phyloP scores from a whole-genome alignment of 2,888 invertebrate genomes.

The Aporophyla nigra region DNA sequence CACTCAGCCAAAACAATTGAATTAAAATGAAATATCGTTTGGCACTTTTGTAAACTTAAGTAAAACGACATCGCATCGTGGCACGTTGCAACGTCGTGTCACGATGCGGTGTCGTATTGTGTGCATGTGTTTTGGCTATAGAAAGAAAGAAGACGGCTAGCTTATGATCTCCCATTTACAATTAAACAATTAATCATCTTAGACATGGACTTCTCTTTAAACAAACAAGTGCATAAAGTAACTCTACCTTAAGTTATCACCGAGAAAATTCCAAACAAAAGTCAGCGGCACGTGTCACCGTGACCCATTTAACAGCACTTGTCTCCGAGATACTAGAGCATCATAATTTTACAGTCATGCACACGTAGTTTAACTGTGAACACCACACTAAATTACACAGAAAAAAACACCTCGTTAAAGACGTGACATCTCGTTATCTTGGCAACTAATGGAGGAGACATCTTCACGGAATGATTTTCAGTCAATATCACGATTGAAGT shows the following conservation, averaged over 20 bases:
- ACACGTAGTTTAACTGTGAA: constrained; percentile 61
- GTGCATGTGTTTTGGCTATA: too few relatives aligned
- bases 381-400: constrained; percentile 62
- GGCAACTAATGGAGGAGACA: constrained; percentile 16
- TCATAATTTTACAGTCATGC: constrained; percentile 72
- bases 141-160: not conserved
- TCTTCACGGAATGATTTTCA: constrained; percentile 12
- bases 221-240: too few relatives aligned
- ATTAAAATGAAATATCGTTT: not conserved
- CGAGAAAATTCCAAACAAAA: constrained; percentile 24
- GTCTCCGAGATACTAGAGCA: constrained; percentile 40
- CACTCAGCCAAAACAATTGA: constrained; percentile 6
- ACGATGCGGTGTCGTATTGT: too few relatives aligned
- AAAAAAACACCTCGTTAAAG: constrained; percentile 41
- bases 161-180: not conserved
- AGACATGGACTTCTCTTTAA: not conserved
- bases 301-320: constrained; percentile 50
- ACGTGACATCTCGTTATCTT: constrained; percentile 59
- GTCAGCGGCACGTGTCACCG: constrained; percentile 16
- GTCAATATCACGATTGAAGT: constrained; percentile 9
- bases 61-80: too few relatives aligned
- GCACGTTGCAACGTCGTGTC: too few relatives aligned
- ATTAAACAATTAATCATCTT: not conserved
- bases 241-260: not conserved
- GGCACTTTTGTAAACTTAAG: not conserved